Conservation (phyloP, 2,113 vertebrate species). For the Lynx canadensis region DNA sequence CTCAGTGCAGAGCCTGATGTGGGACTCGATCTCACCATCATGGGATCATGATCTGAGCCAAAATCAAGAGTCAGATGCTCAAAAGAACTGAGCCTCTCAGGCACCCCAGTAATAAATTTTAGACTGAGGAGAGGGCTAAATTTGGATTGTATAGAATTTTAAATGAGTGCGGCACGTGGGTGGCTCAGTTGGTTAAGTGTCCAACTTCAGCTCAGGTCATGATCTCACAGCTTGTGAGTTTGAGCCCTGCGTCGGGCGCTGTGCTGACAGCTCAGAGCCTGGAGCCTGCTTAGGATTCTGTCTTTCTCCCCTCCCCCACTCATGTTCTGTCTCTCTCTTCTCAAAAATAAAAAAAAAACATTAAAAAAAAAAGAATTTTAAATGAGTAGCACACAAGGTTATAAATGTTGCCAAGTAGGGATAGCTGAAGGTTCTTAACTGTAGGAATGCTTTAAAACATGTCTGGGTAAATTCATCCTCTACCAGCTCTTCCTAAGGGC, state of each 20-base stretch:
- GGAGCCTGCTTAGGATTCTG: no score
- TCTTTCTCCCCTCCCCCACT: no score
- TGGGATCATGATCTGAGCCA: background rate
- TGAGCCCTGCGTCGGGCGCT: fast-evolving
- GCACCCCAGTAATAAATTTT: background rate
- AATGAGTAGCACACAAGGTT: background rate
- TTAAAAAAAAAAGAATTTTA: background rate
- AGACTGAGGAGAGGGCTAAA: background rate
- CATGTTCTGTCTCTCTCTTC: no score
- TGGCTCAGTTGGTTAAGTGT: no score
- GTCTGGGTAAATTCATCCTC: background rate
- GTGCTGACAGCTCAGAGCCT: no score
- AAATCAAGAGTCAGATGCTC: background rate
- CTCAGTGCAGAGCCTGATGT: background rate
- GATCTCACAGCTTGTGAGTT: no score
- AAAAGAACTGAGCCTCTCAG: background rate
- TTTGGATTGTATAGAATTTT: background rate
- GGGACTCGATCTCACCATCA: background rate
- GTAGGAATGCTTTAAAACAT: background rate
- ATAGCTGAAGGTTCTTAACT: background rate
- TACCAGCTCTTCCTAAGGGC: background rate
- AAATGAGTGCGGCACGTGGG: background rate
- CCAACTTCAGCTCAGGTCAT: no score
- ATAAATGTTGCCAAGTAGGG: background rate
- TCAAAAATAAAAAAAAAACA: no score